Percentiles rank a stretch among this genome's conserved stretches.
phyloP scores from a whole-genome alignment of 2,113 vertebrate species.

The Cygnus atratus region DNA sequence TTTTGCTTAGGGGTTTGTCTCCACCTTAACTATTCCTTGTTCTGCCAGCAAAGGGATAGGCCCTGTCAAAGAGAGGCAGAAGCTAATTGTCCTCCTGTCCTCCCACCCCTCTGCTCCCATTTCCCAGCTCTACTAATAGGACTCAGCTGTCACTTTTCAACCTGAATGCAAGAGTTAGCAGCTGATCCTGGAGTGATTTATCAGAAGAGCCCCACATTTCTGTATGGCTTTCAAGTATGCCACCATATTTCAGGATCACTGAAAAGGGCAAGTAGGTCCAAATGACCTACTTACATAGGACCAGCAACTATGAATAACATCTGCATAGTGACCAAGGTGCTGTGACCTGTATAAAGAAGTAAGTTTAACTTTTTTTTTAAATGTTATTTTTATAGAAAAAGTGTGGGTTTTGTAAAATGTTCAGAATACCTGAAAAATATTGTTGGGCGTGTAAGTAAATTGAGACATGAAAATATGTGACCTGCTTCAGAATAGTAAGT shows the following conservation, averaged over 20 bases:
- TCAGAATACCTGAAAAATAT: background rate
- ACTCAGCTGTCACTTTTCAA: slow-evolving; percentile 43
- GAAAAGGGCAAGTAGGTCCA: slow-evolving; percentile 60
- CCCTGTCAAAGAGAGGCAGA: background rate
- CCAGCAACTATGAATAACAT: slow-evolving; percentile 21
- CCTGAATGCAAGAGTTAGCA: slow-evolving; percentile 20
- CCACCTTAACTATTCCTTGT: background rate
- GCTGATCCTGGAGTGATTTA: slow-evolving; percentile 43
- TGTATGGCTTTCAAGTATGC: slow-evolving; percentile 15
- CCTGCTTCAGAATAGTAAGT: background rate
- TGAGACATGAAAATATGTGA: background rate
- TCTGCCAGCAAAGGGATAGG: background rate
- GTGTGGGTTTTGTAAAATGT: background rate
- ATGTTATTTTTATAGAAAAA: background rate
- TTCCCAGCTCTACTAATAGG: slow-evolving; percentile 1
- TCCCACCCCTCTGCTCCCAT: background rate
- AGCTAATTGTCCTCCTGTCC: background rate
- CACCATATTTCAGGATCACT: slow-evolving; percentile 59
- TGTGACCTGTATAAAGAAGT: background rate
- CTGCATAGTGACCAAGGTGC: background rate
- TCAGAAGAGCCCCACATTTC: slow-evolving; percentile 5
- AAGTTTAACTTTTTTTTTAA: background rate
- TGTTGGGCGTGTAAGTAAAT: background rate
- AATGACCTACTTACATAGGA: slow-evolving; percentile 27
- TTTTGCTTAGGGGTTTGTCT: background rate